Percentiles rank a stretch among this genome's conserved stretches.
Conservation (phyloP, 2,888 invertebrate species). For the Sminthurides aquaticus region DNA sequence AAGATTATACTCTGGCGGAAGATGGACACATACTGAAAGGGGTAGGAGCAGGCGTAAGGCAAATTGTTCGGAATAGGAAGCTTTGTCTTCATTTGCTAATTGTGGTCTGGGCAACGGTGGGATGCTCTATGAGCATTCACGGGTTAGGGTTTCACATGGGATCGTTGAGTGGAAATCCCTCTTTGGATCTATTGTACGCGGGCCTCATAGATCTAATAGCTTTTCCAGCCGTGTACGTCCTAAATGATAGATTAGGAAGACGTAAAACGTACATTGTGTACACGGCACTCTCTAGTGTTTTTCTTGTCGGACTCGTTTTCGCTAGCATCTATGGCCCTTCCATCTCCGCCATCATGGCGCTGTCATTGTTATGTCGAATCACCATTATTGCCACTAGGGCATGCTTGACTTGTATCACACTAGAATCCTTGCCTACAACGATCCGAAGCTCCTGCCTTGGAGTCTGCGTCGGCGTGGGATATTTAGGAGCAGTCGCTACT, state of each 20-base stretch:
- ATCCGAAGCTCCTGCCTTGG: constrained; percentile 32
- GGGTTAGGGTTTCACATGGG: constrained; percentile 24
- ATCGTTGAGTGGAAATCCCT: constrained; percentile 19
- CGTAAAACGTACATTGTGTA: constrained; percentile 30
- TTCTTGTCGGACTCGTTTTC: constrained; percentile 23
- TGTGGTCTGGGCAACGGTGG: constrained; percentile 21
- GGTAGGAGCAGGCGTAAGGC: constrained; percentile 11
- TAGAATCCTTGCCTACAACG: constrained; percentile 38
- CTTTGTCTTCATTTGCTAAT: constrained; percentile 18
- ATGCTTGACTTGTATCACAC: constrained; percentile 31
- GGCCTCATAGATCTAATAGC: constrained; percentile 20
- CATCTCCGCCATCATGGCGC: not conserved
- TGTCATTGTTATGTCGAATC: constrained; percentile 21
- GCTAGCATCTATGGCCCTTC: constrained; percentile 14
- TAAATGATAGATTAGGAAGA: constrained; percentile 30
- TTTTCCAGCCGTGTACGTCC: constrained; percentile 5
- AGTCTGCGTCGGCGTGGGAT: constrained; percentile 32
- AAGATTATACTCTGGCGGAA: constrained; percentile 15
- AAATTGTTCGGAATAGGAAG: constrained; percentile 8
- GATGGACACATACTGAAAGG: constrained; percentile 14
- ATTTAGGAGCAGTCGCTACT: constrained; percentile 33
- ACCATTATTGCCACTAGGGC: constrained; percentile 27
- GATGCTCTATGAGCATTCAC: constrained; percentile 25
- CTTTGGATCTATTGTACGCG: constrained; percentile 22
- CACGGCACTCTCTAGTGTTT: constrained; percentile 27